Evolutionary conservation across 2,888 invertebrate species (phyloP), one percentile per base, ranked within the genome.

Genomic region (Cybosia mesomella): DNA sequence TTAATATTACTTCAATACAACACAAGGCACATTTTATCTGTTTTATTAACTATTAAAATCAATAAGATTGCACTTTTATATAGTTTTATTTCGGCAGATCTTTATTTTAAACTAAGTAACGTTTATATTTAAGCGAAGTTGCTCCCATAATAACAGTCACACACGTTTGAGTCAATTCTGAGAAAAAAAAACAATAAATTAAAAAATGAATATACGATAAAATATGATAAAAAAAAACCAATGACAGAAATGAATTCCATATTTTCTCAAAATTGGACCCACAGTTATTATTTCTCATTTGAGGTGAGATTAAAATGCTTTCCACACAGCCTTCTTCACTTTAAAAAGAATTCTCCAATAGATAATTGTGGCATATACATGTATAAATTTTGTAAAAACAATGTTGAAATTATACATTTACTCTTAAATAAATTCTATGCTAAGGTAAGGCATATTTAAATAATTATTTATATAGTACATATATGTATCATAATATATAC

Each of bases 361-460:
- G 66, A 80, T 76, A 77, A 73, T 72, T 78, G 75, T 79, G 75
- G 81, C 80, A 78, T 73, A 81, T 81, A 24, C 67, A 76, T 64
- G 64, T 74, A 71, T 74, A 74, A 53, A 61, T 67, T 73, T 77
- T 73, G 65, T 71, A 80, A 75, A 77, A 81, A 91, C 91, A 84
- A 85, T 83, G 49, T 73, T 80, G 80, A 85, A 87, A 84, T 85
- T 86, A 83, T 75, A 80, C 71, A 69, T 76, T 80, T 80, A 72
- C 43, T 70, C 76, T 79, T 80, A 83, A 82, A 81, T 79, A 81
- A 72, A 73, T 76, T 86, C 85, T 79, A 82, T 76, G 79, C 87
- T 86, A 87, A 76, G 78, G 86, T 93, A 93, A 94, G 93, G 93
- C 93, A 91, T 93, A 91, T 87, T 90, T 93, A 92, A 82, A 88